phyloP scores from a whole-genome alignment of 2,888 invertebrate species.

The Leptinotarsa tumamoca region DNA sequence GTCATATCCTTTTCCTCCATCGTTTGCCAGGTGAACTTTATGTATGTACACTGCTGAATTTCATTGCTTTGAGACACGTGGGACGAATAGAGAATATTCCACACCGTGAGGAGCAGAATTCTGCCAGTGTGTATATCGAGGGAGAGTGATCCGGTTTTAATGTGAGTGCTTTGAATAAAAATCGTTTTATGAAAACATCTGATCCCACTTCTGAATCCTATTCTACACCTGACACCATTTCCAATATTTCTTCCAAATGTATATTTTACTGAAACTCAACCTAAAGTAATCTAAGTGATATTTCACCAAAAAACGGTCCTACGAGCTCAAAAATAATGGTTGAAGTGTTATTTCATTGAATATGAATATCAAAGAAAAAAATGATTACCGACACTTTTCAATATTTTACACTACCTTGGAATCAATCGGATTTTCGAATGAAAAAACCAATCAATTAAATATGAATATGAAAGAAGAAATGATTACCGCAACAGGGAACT shows the following conservation, averaged over 20 bases:
- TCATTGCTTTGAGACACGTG: background rate
- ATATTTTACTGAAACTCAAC: background rate
- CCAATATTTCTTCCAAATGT: background rate
- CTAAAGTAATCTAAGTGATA: too few relatives aligned
- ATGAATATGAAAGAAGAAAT: too few relatives aligned
- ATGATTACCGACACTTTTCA: too few relatives aligned
- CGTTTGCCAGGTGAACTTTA: conserved; percentile 12
- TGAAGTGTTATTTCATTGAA: too few relatives aligned
- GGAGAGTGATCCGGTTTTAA: background rate
- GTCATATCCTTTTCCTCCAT: background rate
- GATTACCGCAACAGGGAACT: too few relatives aligned
- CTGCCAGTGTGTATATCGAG: background rate
- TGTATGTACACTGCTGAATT: conserved; percentile 5
- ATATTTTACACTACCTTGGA: too few relatives aligned
- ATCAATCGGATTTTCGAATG: too few relatives aligned
- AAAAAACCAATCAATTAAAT: too few relatives aligned
- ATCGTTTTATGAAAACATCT: background rate
- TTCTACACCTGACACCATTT: conserved; percentile 6
- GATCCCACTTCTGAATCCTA: background rate
- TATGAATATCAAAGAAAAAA: too few relatives aligned
- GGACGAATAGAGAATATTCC: background rate
- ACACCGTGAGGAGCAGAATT: background rate
- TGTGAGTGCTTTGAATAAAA: background rate
- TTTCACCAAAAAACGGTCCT: too few relatives aligned
- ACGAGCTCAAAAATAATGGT: too few relatives aligned